These are phyloP conservation scores for Lepidochrysops patricia DNA, from an alignment of 2,888 invertebrate species.

Conservation along the genomic window DNA sequence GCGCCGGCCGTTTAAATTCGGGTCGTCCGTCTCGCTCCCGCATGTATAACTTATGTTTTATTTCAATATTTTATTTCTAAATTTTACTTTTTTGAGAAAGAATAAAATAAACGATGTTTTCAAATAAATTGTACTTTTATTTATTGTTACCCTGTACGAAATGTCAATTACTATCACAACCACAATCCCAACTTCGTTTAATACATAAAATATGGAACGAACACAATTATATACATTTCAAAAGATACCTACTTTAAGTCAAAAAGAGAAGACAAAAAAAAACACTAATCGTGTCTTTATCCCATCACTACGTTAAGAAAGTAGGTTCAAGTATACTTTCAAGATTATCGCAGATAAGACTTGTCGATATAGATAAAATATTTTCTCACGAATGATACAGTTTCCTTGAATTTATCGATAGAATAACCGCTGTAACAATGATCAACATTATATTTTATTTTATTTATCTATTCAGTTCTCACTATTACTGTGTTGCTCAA, in stretches of 20 bases:
- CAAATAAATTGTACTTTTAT: slow-evolving; percentile 44
- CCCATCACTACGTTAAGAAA: not conserved
- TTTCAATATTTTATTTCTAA: slow-evolving; percentile 72
- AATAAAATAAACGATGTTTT: slow-evolving; percentile 73
- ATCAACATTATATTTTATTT: not conserved
- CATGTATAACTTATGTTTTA: slow-evolving; percentile 64
- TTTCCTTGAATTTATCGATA: not conserved
- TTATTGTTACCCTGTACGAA: slow-evolving; percentile 11
- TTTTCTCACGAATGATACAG: slow-evolving; percentile 2
- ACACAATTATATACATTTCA: no score
- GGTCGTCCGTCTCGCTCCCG: slow-evolving; percentile 43
- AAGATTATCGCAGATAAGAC: not conserved
- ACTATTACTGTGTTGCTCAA: slow-evolving; percentile 16
- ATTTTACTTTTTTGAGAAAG: slow-evolving; percentile 71
- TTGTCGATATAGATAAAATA: not conserved
- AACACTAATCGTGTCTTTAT: not conserved
- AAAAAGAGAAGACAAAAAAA: no score
- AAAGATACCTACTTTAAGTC: no score
- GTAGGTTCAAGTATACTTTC: not conserved
- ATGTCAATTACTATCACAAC: no score
- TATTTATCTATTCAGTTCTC: not conserved
- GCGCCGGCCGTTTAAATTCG: slow-evolving; percentile 30
- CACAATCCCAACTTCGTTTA: no score
- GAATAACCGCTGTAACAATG: not conserved
- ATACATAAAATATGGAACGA: no score